phyloP scores from a whole-genome alignment of 2,113 vertebrate genomes.

The Lagopus muta region DNA sequence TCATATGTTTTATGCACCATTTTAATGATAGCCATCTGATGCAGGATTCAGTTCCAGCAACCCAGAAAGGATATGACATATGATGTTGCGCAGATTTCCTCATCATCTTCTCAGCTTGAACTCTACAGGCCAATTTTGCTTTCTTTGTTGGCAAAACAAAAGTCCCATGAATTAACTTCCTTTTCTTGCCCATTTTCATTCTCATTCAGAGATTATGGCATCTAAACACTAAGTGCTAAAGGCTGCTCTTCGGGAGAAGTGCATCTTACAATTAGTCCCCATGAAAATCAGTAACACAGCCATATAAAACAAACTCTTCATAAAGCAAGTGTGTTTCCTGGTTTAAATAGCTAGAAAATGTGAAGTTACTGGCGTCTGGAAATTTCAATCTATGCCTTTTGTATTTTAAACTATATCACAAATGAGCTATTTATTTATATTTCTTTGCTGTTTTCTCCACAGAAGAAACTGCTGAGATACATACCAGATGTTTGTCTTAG shows the following conservation, averaged over 20 bases:
- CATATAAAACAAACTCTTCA: background rate
- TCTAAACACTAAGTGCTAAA: background rate
- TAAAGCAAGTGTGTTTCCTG: background rate
- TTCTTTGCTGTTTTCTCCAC: background rate
- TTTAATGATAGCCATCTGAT: background rate
- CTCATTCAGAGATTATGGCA: background rate
- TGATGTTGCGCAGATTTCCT: background rate
- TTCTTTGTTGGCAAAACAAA: background rate
- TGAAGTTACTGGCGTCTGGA: background rate
- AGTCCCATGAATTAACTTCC: background rate
- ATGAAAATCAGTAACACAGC: background rate
- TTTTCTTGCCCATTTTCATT: background rate
- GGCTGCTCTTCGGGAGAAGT: background rate
- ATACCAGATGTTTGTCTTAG: background rate
- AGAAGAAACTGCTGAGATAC: background rate
- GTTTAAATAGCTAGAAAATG: background rate
- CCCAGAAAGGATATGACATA: background rate
- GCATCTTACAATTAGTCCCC: background rate
- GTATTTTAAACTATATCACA: background rate
- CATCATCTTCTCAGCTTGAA: background rate
- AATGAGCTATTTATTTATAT: constrained; percentile 1
- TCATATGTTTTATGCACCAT: background rate
- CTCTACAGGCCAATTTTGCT: background rate
- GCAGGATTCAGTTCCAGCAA: background rate
- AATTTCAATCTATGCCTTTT: background rate